Evolutionary conservation across 23 tunicate species (phyloP).

Genomic region (Phallusia fumigata): DNA sequence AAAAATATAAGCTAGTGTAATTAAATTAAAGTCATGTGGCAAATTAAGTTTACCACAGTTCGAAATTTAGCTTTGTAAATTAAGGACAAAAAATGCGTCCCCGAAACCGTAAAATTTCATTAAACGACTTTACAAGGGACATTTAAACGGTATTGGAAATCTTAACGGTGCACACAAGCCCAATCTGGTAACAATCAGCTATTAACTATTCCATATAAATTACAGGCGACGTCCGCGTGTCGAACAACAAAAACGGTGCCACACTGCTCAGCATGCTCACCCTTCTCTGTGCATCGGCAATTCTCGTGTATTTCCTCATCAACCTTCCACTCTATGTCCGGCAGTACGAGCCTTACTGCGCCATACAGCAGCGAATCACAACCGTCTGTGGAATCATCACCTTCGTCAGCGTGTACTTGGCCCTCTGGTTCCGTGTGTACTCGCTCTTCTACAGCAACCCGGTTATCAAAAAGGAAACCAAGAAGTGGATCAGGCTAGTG

Average conservation of each 20-base stretch:
- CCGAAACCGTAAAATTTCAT: too few relatives aligned
- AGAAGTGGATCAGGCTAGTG: not conserved
- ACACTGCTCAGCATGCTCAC: conserved; percentile 7
- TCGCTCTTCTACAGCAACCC: conserved; percentile 42
- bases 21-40: too few relatives aligned
- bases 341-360: conserved; percentile 23
- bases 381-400: conserved; percentile 23
- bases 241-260: conserved; percentile 1
- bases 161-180: too few relatives aligned
- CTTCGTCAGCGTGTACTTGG: conserved; percentile 34
- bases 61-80: too few relatives aligned
- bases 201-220: not conserved
- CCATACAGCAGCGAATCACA: conserved; percentile 24
- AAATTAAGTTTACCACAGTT: too few relatives aligned
- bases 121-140: too few relatives aligned
- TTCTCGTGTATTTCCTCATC: conserved; percentile 13
- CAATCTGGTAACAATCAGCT: too few relatives aligned
- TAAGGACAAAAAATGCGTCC: too few relatives aligned
- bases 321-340: not conserved
- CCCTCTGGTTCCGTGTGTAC: conserved; percentile 50
- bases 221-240: not conserved
- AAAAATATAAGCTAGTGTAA: too few relatives aligned
- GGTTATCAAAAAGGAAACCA: not conserved
- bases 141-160: too few relatives aligned
- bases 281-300: conserved; percentile 6